Evolutionary conservation across 2,888 invertebrate species (phyloP).

Genomic region (Formica aserva): DNA sequence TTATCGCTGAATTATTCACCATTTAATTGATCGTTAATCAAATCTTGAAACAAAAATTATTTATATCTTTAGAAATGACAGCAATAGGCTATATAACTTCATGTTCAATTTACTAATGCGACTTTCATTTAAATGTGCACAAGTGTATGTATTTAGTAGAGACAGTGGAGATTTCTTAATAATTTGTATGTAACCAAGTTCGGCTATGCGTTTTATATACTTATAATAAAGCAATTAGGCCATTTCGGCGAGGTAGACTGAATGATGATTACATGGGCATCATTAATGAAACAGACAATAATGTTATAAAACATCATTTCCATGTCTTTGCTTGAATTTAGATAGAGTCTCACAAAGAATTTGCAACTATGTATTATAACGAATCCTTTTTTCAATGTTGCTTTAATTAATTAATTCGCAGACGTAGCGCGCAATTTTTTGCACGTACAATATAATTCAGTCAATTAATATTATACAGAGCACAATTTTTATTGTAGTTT

Average conservation of each 20-base stretch:
- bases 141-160: neutral
- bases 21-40: neutral
- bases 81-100: neutral
- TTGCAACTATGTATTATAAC: constrained; percentile 19
- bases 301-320: constrained; percentile 55
- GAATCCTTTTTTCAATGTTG: neutral
- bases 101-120: neutral
- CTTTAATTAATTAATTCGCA: neutral
- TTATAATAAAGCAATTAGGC: constrained; percentile 47
- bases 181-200: constrained; percentile 53
- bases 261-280: constrained; percentile 19
- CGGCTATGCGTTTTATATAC: constrained; percentile 53
- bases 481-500: constrained; percentile 69
- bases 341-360: constrained; percentile 14
- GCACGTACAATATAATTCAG: constrained; percentile 39
- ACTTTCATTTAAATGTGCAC: neutral
- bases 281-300: constrained; percentile 69
- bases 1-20: neutral
- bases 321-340: constrained; percentile 38
- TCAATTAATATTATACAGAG: constrained; percentile 70
- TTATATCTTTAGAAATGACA: neutral
- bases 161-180: constrained; percentile 27
- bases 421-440: neutral
- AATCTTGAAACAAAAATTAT: constrained; percentile 23
- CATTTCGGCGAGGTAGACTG: neutral